phyloP scores from a whole-genome alignment of 2,797 vertebrate genomes.

The Semotilus atromaculatus region DNA sequence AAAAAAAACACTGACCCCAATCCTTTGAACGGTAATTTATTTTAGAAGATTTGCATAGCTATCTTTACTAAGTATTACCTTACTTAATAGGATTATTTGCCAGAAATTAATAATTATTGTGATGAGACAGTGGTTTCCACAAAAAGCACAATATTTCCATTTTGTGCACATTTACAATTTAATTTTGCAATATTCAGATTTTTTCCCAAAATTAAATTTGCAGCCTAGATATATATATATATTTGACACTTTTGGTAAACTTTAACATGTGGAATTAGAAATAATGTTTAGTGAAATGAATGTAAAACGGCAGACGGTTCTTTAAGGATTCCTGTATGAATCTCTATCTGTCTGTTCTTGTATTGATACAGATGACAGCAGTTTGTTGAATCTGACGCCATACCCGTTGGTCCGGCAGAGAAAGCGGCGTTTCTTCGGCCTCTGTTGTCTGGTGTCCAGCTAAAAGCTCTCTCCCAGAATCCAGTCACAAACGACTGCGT shows the following conservation, averaged over 20 bases:
- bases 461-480: conserved; percentile 77
- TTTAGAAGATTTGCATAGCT: background rate
- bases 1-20: background rate
- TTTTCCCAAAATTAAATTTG: background rate
- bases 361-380: conserved; percentile 91
- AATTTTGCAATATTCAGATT: background rate
- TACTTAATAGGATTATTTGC: background rate
- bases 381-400: conserved; percentile 96
- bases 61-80: background rate
- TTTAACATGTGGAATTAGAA: background rate
- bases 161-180: background rate
- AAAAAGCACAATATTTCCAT: background rate
- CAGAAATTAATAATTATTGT: background rate
- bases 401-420: conserved; percentile 94
- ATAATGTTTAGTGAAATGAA: background rate
- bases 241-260: background rate
- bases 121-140: background rate
- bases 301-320: background rate
- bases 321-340: background rate
- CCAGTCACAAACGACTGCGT: conserved; percentile 74
- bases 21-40: background rate
- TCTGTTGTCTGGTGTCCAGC: conserved; percentile 96
- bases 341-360: background rate
- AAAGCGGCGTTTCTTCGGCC: conserved; percentile 97
- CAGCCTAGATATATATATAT: background rate